phyloP scores from a whole-genome alignment of 2,797 vertebrate species.

The Pelochelys cantorii region DNA sequence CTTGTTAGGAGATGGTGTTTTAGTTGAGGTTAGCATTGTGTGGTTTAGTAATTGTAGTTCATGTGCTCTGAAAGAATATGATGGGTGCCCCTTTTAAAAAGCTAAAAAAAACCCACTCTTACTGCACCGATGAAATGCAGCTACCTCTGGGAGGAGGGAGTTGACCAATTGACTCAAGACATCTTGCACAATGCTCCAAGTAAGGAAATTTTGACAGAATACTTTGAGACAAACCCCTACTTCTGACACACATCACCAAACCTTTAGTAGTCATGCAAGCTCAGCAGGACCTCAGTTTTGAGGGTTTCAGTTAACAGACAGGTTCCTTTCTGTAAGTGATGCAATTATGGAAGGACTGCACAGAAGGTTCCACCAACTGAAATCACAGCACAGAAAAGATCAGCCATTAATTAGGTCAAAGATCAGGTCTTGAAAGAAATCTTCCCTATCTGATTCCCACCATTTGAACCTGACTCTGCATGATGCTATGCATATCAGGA shows the following conservation, averaged over 20 bases:
- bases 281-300: not conserved
- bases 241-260: not conserved
- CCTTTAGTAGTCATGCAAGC: not conserved
- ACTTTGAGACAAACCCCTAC: not conserved
- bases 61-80: not conserved
- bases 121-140: not conserved
- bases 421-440: not conserved
- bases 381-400: not conserved
- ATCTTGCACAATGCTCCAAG: not conserved
- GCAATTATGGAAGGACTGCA: not conserved
- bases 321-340: not conserved
- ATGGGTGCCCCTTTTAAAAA: not conserved
- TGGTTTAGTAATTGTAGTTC: not conserved
- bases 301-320: not conserved
- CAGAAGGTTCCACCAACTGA: conserved; percentile 9
- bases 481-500: not conserved
- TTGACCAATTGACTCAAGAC: not conserved
- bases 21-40: not conserved
- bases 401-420: not conserved
- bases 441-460: not conserved
- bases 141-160: not conserved
- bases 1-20: not conserved
- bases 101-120: not conserved
- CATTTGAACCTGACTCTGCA: not conserved
- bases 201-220: not conserved